Percentiles rank a stretch among this genome's conserved stretches.
phyloP scores from a whole-genome alignment of 2,888 invertebrate genomes.

The Himalopsyche japonica region DNA sequence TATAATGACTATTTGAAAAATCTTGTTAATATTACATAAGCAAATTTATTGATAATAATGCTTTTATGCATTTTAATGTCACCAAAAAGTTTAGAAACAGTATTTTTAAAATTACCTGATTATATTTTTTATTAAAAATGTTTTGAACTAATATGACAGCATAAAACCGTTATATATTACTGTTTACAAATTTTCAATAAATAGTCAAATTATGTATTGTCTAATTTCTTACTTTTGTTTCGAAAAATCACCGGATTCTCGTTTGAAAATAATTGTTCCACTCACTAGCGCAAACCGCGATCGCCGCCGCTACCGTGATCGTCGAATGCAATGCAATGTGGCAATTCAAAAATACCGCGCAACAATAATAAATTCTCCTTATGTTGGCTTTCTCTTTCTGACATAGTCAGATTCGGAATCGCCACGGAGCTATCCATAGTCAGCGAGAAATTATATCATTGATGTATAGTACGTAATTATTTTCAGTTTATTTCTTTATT shows the following conservation, averaged over 20 bases:
- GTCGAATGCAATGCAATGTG: not conserved
- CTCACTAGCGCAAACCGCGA: not conserved
- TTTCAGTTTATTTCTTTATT: not conserved
- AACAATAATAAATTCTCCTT: slow-evolving; percentile 18
- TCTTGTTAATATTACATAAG: no score
- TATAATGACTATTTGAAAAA: no score
- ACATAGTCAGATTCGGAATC: not conserved
- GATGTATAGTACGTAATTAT: slow-evolving; percentile 5
- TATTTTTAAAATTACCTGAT: no score
- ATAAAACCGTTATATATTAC: not conserved
- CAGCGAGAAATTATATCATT: not conserved
- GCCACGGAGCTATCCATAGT: slow-evolving; percentile 4
- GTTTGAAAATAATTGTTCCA: not conserved
- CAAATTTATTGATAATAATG: no score
- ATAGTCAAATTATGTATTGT: not conserved
- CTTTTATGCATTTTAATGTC: no score
- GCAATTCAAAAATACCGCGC: slow-evolving; percentile 25
- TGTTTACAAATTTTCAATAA: not conserved
- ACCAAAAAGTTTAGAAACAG: no score
- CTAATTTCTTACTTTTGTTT: not conserved
- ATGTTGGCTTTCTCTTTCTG: slow-evolving; percentile 9
- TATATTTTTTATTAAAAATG: no score
- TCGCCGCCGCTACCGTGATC: not conserved
- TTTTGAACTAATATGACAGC: no score
- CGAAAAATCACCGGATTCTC: not conserved